Evolutionary conservation across 1,140 invertebrate genomes (phyloP).

Genomic region (Bathynomus jamesi): DNA sequence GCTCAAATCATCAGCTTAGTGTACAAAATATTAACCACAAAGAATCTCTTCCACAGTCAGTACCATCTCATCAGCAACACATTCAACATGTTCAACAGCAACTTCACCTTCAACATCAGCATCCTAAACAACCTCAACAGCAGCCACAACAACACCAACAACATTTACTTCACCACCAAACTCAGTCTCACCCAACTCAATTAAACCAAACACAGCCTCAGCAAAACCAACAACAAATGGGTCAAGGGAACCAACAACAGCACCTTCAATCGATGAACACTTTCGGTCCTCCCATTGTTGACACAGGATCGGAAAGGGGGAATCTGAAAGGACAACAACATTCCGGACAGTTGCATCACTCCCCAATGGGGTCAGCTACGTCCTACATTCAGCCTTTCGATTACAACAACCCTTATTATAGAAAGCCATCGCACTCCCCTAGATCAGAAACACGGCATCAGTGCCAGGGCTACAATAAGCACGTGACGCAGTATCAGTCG

Average conservation of each 20-base stretch:
- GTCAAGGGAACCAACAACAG: background rate
- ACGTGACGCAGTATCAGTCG: conserved; percentile 20
- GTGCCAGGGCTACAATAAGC: conserved; percentile 30
- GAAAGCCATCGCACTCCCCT: conserved; percentile 20
- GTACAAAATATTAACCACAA: background rate
- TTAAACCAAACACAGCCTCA: conserved; percentile 11
- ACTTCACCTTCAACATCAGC: too few species aligned
- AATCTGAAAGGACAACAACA: conserved; percentile 1
- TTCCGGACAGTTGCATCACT: conserved; percentile 15
- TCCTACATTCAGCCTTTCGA: conserved; percentile 29
- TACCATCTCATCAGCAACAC: background rate
- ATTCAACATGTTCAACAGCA: background rate
- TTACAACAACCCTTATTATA: conserved; percentile 22
- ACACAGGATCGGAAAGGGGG: background rate
- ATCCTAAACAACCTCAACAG: too few species aligned
- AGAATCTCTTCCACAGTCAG: background rate
- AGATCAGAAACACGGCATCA: conserved; percentile 25
- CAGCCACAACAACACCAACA: too few species aligned
- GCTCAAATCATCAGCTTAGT: background rate
- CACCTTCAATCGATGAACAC: background rate
- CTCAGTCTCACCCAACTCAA: background rate
- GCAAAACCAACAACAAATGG: background rate
- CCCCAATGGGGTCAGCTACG: conserved; percentile 23
- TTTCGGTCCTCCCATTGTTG: background rate
- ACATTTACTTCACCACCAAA: background rate